A percentile compares a stretch with the other conserved stretches of the same genome.
phyloP scores from a whole-genome alignment of 2,888 invertebrate genomes.

The Drosophila quinaria region DNA sequence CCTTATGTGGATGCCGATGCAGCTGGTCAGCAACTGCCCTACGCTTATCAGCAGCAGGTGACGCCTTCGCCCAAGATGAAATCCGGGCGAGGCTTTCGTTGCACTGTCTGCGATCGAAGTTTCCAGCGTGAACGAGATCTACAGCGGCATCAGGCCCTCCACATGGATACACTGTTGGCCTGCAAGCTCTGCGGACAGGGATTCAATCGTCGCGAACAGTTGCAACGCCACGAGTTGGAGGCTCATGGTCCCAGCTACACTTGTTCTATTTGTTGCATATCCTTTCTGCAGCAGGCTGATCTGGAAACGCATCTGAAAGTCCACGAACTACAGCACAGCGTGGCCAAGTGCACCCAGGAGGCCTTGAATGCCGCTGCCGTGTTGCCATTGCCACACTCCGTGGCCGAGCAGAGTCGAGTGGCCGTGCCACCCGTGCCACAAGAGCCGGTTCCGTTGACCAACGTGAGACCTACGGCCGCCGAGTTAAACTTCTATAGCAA shows the following conservation, averaged over 20 bases:
- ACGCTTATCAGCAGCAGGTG: conserved; percentile 35
- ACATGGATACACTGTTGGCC: conserved; percentile 90
- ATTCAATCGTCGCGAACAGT: conserved; percentile 88
- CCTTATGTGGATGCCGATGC: conserved; percentile 64
- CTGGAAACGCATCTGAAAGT: conserved; percentile 83
- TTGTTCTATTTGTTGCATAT: conserved; percentile 87
- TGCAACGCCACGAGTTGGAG: conserved; percentile 88
- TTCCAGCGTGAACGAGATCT: conserved; percentile 90
- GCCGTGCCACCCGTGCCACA: conserved; percentile 12
- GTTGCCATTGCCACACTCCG: conserved; percentile 24
- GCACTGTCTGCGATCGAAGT: conserved; percentile 89
- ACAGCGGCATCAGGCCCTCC: conserved; percentile 89
- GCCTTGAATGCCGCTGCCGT: conserved; percentile 55
- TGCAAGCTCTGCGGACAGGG: conserved; percentile 89
- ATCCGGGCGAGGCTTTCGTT: conserved; percentile 87
- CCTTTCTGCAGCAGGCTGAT: conserved; percentile 80
- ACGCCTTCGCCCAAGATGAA: conserved; percentile 35
- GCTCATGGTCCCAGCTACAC: conserved; percentile 89
- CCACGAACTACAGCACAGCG: conserved; percentile 83
- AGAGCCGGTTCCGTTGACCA: conserved; percentile 40
- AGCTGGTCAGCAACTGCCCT: conserved; percentile 19
- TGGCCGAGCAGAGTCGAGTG: conserved; percentile 15
- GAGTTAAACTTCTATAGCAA: conserved; percentile 82
- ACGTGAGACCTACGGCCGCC: conserved; percentile 64
- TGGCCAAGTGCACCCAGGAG: conserved; percentile 67